phyloP scores from a whole-genome alignment of 1,140 invertebrate genomes.

The Drosophila funebris region DNA sequence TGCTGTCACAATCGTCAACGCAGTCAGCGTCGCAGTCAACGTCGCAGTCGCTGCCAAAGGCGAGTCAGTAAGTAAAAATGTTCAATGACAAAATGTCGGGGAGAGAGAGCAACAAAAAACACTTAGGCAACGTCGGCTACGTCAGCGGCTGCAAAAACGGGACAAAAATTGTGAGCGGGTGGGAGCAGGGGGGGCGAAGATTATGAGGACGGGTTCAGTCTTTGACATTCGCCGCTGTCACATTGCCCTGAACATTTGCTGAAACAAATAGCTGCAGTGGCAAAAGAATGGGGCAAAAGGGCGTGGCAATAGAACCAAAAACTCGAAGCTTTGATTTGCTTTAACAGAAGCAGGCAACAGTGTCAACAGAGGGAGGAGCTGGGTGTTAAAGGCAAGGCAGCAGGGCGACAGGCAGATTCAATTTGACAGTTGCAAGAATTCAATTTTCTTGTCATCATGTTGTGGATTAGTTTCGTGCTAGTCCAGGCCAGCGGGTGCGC shows the following conservation, averaged over 20 bases:
- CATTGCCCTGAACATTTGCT: slow-evolving; percentile 24
- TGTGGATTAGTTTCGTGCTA: slow-evolving; percentile 78
- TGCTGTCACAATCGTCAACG: neutral
- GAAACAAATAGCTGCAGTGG: slow-evolving; percentile 28
- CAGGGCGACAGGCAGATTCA: slow-evolving; percentile 58
- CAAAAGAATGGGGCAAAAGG: neutral
- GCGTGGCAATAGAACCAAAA: slow-evolving; percentile 25
- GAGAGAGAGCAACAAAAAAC: slow-evolving; percentile 47
- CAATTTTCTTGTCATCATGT: slow-evolving; percentile 81
- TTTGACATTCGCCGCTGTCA: slow-evolving; percentile 41
- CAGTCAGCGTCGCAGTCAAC: neutral
- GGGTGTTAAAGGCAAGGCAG: slow-evolving; percentile 2
- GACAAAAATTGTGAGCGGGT: slow-evolving; percentile 17
- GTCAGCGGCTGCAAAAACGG: slow-evolving; percentile 17
- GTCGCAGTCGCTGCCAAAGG: slow-evolving; percentile 18
- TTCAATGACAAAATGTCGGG: slow-evolving; percentile 52
- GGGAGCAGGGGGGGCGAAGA: neutral
- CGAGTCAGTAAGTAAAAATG: slow-evolving; percentile 71
- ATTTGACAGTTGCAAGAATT: slow-evolving; percentile 81
- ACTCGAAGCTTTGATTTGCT: slow-evolving; percentile 55
- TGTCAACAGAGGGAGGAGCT: neutral
- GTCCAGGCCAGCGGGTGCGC: slow-evolving; percentile 25
- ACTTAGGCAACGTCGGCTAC: slow-evolving; percentile 25
- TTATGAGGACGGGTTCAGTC: slow-evolving; percentile 30
- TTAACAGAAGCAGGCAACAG: neutral